These are phyloP conservation scores for Cebuella pygmaea DNA, from an alignment of 2,797 vertebrate genomes.

Conservation along the genomic window DNA sequence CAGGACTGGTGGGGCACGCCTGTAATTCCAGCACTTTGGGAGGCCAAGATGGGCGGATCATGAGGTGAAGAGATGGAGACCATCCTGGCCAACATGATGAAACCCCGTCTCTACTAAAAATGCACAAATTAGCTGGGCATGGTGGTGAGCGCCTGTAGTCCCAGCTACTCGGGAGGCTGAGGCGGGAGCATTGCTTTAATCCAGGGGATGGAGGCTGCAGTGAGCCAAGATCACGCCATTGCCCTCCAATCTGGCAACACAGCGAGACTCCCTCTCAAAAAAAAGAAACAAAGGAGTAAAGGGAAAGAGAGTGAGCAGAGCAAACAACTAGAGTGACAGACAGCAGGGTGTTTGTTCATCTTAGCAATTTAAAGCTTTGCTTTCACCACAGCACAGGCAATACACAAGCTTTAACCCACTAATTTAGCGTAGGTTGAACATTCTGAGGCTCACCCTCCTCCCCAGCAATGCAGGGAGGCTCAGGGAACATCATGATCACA, in stretches of 20 bases:
- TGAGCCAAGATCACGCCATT: accelerated
- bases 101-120: neutral
- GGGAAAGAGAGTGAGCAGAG: too few relatives aligned
- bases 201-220: too few relatives aligned
- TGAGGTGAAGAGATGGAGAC: neutral
- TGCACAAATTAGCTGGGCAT: too few relatives aligned
- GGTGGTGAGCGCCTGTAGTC: accelerated
- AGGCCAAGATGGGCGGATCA: neutral
- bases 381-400: neutral
- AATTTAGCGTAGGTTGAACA: neutral
- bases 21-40: neutral
- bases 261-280: too few relatives aligned
- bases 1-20: neutral
- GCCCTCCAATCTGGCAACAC: too few relatives aligned
- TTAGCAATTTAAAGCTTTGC: neutral
- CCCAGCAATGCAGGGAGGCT: neutral
- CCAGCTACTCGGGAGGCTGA: too few relatives aligned
- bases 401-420: neutral
- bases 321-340: neutral
- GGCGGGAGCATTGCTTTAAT: too few relatives aligned
- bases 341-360: neutral
- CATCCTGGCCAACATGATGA: neutral
- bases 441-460: too few relatives aligned
- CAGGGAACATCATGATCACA: neutral
- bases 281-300: neutral